These are phyloP conservation scores for Argyresthia albistria DNA, from an alignment of 2,888 invertebrate genomes.

Conservation along the genomic window DNA sequence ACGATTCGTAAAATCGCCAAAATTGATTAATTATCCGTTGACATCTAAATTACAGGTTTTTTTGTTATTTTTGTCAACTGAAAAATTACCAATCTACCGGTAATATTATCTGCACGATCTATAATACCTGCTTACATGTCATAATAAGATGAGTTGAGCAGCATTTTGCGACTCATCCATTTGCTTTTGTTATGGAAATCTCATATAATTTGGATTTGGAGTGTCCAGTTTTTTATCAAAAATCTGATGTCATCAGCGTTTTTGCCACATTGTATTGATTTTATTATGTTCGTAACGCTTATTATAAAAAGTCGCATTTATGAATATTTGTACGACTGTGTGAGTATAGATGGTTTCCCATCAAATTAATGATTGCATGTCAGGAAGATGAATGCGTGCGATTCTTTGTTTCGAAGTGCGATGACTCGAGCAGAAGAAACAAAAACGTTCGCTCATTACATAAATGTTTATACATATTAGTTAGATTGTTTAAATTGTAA, in stretches of 20 bases:
- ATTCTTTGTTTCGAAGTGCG: background rate
- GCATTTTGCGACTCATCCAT: conserved; percentile 23
- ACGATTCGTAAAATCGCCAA: no score
- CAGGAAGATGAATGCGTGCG: background rate
- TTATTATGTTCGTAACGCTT: background rate
- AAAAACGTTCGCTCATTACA: background rate
- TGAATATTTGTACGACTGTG: background rate
- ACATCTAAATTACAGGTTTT: no score
- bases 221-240: conserved; percentile 13
- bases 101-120: no score
- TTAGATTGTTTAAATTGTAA: no score
- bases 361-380: background rate
- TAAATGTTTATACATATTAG: background rate
- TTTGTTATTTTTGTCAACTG: no score
- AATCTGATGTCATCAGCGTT: conserved; percentile 20
- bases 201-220: conserved; percentile 15
- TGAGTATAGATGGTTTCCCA: background rate
- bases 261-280: background rate
- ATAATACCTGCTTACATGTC: no score
- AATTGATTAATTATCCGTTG: no score
- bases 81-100: no score
- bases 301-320: background rate
- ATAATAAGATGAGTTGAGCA: background rate
- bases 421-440: background rate
- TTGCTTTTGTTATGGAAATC: conserved; percentile 7